phyloP scores from a whole-genome alignment of 2,113 vertebrate genomes.

The Phyllopteryx taeniolatus region DNA sequence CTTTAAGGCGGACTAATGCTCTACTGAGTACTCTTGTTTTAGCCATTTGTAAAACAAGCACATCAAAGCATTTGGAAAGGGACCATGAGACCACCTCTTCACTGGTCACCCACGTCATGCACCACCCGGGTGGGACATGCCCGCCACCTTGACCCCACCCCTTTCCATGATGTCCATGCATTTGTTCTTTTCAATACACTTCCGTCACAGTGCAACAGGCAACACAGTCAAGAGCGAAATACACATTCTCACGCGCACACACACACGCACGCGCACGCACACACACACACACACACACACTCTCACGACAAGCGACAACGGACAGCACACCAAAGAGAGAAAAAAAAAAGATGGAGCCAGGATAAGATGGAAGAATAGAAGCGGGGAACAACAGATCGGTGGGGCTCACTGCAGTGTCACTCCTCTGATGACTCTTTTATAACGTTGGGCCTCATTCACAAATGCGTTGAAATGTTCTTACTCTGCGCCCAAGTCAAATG shows the following conservation, averaged over 20 bases:
- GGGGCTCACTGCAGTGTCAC: slow-evolving; percentile 15
- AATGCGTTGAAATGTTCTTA: no score
- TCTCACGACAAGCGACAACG: slow-evolving; percentile 32
- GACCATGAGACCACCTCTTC: no score
- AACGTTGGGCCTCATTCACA: no score
- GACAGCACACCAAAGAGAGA: slow-evolving; percentile 18
- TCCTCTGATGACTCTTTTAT: no score
- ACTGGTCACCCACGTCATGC: slow-evolving; percentile 35
- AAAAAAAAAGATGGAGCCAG: neutral
- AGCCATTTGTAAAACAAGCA: no score
- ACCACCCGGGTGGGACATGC: slow-evolving; percentile 42
- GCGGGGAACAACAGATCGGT: slow-evolving; percentile 20
- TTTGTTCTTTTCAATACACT: slow-evolving; percentile 22
- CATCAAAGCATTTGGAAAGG: no score
- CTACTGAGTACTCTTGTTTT: no score
- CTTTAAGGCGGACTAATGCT: no score
- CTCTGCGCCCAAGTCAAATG: neutral
- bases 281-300: slow-evolving; percentile 3
- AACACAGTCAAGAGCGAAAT: neutral
- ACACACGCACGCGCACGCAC: slow-evolving; percentile 8
- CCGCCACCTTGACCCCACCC: slow-evolving; percentile 21
- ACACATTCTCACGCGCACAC: neutral
- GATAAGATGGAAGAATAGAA: slow-evolving; percentile 8
- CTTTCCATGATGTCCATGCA: slow-evolving; percentile 35
- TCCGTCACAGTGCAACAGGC: slow-evolving; percentile 39